Conservation (phyloP, 1,140 invertebrate genomes). For the Drosophila neocordata region DNA sequence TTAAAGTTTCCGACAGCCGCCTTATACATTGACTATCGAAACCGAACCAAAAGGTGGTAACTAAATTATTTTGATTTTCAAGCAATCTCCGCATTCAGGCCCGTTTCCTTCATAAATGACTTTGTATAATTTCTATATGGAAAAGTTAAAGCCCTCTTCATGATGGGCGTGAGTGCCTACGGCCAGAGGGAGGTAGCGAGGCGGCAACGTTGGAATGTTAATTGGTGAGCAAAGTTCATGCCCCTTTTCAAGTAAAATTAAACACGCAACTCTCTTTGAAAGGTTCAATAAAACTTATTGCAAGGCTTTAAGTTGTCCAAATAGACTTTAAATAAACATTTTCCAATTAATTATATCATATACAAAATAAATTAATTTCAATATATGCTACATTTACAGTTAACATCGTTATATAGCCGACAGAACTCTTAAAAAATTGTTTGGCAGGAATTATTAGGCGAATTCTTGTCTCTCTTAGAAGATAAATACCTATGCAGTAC, state of each 20-base stretch:
- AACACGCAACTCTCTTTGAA: constrained; percentile 15
- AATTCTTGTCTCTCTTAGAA: no score
- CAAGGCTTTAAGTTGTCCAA: constrained; percentile 2
- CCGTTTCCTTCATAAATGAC: constrained; percentile 26
- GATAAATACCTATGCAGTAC: no score
- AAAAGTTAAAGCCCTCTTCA: constrained; percentile 47
- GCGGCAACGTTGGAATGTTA: constrained; percentile 32
- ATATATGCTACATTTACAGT: no score
- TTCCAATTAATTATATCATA: background rate
- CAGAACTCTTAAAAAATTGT: no score
- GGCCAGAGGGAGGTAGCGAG: constrained; percentile 3
- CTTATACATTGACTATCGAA: constrained; percentile 5
- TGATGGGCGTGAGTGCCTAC: constrained; percentile 40
- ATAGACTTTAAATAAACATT: constrained; percentile 10
- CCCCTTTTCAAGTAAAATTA: constrained; percentile 27
- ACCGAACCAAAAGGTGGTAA: constrained; percentile 52
- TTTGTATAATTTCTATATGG: constrained; percentile 52
- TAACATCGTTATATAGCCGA: no score
- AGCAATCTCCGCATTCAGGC: background rate
- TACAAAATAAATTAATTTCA: no score
- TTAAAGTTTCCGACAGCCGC: constrained; percentile 72
- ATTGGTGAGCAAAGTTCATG: constrained; percentile 7
- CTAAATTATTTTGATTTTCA: constrained; percentile 74
- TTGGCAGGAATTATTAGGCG: no score
- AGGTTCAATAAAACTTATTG: constrained; percentile 6